Evolutionary conservation across 2,888 invertebrate species (phyloP).

Genomic region (Entomobrya multifasciata): DNA sequence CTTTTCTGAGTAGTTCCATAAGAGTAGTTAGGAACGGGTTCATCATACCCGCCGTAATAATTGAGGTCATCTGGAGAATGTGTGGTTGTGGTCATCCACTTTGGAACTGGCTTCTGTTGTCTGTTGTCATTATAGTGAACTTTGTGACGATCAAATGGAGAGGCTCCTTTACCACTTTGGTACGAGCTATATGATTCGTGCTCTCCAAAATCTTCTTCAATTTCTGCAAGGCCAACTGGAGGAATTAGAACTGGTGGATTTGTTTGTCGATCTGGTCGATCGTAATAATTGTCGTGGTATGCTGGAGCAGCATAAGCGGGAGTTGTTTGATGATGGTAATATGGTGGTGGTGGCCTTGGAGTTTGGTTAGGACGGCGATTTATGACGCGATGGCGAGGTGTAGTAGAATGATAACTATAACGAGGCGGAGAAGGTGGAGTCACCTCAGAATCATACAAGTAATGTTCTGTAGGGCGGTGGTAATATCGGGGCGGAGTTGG

Average conservation of each 20-base stretch:
- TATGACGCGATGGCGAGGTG: background rate
- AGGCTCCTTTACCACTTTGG: background rate
- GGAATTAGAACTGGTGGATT: background rate
- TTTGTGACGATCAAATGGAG: background rate
- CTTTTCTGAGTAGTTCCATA: conserved; percentile 3
- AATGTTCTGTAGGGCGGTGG: background rate
- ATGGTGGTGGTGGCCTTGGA: background rate
- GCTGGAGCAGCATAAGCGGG: background rate
- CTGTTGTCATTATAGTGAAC: background rate
- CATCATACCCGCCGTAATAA: conserved; percentile 3
- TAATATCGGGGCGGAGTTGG: conserved; percentile 15
- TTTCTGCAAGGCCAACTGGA: background rate
- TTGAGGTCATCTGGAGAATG: conserved; percentile 11
- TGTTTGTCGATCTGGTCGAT: background rate
- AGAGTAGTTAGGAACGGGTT: conserved; percentile 19
- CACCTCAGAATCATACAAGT: background rate
- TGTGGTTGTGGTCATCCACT: conserved; percentile 54
- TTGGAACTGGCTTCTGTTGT: conserved; percentile 28
- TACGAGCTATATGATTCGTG: background rate
- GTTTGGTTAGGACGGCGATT: background rate
- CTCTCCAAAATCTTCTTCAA: conserved; percentile 18
- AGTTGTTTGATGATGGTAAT: background rate
- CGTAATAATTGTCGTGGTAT: background rate
- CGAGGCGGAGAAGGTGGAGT: background rate
- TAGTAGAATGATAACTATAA: background rate